Base-by-base conservation (phyloP, 1,140 invertebrate species). In the Cydia fagiglandana region DNA sequence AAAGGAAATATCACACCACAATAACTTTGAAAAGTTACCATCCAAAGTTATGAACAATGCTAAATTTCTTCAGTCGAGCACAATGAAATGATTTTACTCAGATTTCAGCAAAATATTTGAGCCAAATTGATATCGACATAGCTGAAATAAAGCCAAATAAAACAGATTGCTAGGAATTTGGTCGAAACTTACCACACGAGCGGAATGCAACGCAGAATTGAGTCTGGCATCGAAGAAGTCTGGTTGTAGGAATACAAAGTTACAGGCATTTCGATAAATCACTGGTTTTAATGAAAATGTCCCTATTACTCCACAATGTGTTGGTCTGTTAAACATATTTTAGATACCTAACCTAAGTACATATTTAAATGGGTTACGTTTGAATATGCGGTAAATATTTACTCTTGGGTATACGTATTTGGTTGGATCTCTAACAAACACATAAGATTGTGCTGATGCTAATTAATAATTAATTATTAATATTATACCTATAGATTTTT, bases 101-200 rank as follows among this genome's bases (percentile, higher is more conserved):
- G 64, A 68, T 34, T n/a, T 38, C 28, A 7, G 64, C 30, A 34
- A 3, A 70, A 70, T 41, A 17, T 38, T 38, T 70, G 66, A 70
- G 34, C 66, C 66, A 70, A 70, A 70, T 70, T 70, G 38, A 70
- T 34, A 34, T 38, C 30, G 66, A 41, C 66, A 45, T 70, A 15
- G 15, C 66, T 70, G 66, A 38, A 70, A 70, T 70, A 38, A 70
- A 70, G 30, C 34, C 66, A 70, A 70, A 70, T 70, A 70, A 38
- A 70, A 70, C n/a, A 70, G 66, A 41, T 70, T 17, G 34, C 17
- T 70, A 6, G 15, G n/a, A 70, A 70, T 70, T 45, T 38, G 38
- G n/a, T 41, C 2, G 56, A 17, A 41, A 70, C 30, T 70, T 70
- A 45, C 20, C 34, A 70, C 45, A 70, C 66, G 34, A 45, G 38